A percentile compares a stretch with the other conserved stretches of the same genome.
Evolutionary conservation across 2,797 vertebrate species (phyloP).

Genomic region (Myotis planiceps): DNA sequence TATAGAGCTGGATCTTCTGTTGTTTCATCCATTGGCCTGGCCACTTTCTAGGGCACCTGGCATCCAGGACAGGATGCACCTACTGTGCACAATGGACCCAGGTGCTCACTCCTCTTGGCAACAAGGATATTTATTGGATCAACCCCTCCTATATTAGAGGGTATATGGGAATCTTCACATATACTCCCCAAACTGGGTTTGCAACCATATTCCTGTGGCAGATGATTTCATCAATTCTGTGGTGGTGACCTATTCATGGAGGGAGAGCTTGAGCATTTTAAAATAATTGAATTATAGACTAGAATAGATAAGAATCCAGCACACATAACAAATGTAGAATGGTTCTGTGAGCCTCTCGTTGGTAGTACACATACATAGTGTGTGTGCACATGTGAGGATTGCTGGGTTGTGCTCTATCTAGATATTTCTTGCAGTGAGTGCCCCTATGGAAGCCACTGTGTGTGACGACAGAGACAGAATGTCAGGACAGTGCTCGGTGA

Average conservation of each 20-base stretch:
- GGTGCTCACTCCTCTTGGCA: accelerated
- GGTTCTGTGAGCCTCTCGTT: not conserved
- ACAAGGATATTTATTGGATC: too few species aligned
- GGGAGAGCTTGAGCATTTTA: not conserved
- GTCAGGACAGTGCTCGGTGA: accelerated
- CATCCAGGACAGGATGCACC: not conserved
- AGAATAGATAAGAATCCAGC: not conserved
- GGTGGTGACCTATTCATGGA: accelerated
- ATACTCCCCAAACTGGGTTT: too few species aligned
- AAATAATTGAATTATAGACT: not conserved
- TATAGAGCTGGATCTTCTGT: accelerated
- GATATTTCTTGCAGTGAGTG: not conserved
- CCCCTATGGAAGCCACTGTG: not conserved
- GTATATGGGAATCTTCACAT: accelerated
- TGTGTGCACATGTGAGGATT: accelerated
- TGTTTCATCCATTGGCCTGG: too few species aligned
- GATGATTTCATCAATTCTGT: not conserved
- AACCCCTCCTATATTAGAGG: accelerated
- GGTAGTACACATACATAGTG: too few species aligned
- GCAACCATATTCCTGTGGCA: not conserved
- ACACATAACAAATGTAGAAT: accelerated
- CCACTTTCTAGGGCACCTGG: not conserved
- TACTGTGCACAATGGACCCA: accelerated
- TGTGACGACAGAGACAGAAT: accelerated
- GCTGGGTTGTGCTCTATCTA: accelerated